Base-by-base conservation (phyloP, 1,140 invertebrate genomes). In the Meloidogyne floridensis region DNA sequence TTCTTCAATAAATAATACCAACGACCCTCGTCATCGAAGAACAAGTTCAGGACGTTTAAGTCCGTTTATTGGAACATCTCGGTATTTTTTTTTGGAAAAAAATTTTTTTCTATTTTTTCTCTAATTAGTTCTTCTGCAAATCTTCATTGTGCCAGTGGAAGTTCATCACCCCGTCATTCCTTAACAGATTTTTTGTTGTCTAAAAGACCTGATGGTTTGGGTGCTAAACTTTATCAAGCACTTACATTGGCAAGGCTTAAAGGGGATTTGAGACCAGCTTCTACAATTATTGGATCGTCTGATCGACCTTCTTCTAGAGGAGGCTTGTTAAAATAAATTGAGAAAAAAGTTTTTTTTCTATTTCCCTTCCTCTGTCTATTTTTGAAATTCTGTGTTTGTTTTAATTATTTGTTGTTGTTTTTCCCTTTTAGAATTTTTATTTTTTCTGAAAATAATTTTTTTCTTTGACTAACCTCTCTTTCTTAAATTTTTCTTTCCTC, bases 231-330 rank as follows among this genome's bases (percentile, higher is more conserved):
- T 5, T 65, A 15, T 18, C 59, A 65, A 65, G 59, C 59, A 5
- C 59, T 65, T 65, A 65, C 59, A n/a, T n/a, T 65, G 6, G 59
- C 59, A 65, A 65, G n/a, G n/a, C 59, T 65, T 65, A 65, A 65
- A 65, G 59, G 59, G 7, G 59, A 65, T n/a, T 65, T 65, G n/a
- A 15, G 59, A 11, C 59, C 59, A n/a, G 4, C n/a, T 65, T n/a
- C 1, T n/a, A 3, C 56, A 59, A 15, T 59, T 59, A 15, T 59
- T 3, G 11, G 11, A 15, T 59, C 54, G 6, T 59, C 59, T 65
- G 59, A 65, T 65, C 59, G 59, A 65, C 59, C 59, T n/a, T 65
- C 59, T n/a, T 65, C 59, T 4, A 65, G 59, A 65, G 59, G 59
- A 65, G 59, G 59, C 59, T 65, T 65, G 59, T 65, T 65, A 32